Base-by-base conservation (phyloP, 2,888 invertebrate species). In the Cheilosia pagana region DNA sequence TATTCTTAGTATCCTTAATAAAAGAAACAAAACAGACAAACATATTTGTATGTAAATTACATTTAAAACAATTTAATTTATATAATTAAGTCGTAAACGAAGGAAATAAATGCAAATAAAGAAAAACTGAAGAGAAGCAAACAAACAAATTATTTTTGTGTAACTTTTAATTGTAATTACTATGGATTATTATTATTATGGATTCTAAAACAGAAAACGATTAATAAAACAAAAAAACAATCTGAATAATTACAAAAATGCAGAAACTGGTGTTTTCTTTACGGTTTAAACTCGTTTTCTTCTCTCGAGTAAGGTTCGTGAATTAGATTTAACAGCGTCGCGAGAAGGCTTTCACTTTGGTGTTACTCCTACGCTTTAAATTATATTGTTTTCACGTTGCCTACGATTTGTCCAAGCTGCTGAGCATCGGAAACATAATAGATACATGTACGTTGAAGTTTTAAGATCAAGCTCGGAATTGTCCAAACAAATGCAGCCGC, bases 1-100 rank as follows among this genome's bases (percentile, higher is more conserved):
- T 86, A 81, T 81, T 86, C 53, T 74, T 78, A 83, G 59, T 72
- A 79, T 78, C 41, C 74, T 67, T 75, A 43, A 52, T 60, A 31
- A 31, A 59, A 55, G 5, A 62, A 72, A 53, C 16, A 62, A 72
- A 52, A 31, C 8, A 12, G 39, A 70, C 28, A 55, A 19, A 55
- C 48, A 41, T 8, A 16, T 45, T 35, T 53, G 45, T 55, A 63
- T 65, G 31, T 65, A 57, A 53, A 48, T 53, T 72, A 67, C 48
- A 65, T 59, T 60, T 41, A 68, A 76, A 67, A 76, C 52, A 65
- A 76, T 60, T 28, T 60, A 57, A 35, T 53, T 76, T 76, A 52
- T 76, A 52, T 67, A 52, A 23, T 48, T 65, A 74, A 48, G 25
- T 45, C 35, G 35, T 60, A 48, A 19, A 43, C 14, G 16, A 19